Base-by-base conservation (phyloP, 2,888 invertebrate genomes). In the Neria commutata region DNA sequence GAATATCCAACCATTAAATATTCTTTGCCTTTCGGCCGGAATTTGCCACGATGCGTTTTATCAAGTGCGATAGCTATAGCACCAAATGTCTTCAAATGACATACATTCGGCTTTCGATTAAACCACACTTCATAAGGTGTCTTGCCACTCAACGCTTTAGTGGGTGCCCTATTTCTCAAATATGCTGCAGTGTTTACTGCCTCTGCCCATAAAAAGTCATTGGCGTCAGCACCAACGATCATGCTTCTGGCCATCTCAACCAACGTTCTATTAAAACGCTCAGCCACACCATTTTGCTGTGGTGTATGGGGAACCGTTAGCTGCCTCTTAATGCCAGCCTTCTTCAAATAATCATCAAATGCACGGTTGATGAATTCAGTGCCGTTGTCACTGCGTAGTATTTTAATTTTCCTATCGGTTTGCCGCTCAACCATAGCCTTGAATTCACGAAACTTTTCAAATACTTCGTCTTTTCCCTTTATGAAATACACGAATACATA, bases 211-310 rank as follows among this genome's bases (percentile, higher is more conserved):
- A 67, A 48, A 19, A 58, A 34, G 47, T 62, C 76, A 66, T 33
- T 68, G 2, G 74, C 25, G 2, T 54, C 58, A 34, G 67, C 56
- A 29, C 69, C 57, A 1, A 65, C 40, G n/a, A 76, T 23, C 62
- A 75, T 68, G 5, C 65, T 59, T 33, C 73, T 62, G 2, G 71
- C 54, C 52, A 50, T 48, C 37, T 72, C 54, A 45, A 64, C 51
- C 14, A 62, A 37, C 1, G 62, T 52, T 2, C 52, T n/a, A 19
- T 58, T 58, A 1, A 26, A 37, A n/a, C 58, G 21, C 55, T 67
- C 64, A 2, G 66, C 59, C 2, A 63, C 54, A 8, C 65, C 62
- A 50, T 66, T 67, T 21, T 64, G 61, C 25, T 66, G 60, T 6
- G 62, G 62, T 16, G 58, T 63, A 48, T 65, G 62, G 14, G 47